Conservation (phyloP, 2,888 invertebrate genomes). For the Synanthedon formicaeformis region DNA sequence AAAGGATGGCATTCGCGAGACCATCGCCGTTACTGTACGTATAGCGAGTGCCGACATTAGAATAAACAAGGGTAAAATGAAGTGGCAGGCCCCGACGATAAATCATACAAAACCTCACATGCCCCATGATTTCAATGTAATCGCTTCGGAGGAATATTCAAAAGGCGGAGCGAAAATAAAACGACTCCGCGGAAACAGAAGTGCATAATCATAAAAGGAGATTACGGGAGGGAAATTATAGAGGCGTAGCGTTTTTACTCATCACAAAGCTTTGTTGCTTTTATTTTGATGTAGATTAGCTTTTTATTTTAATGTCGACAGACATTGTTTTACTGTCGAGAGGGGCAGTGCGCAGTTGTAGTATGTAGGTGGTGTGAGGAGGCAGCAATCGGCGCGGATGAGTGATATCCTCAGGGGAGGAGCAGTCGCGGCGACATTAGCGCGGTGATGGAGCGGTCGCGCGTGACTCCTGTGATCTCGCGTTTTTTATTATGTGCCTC, state of each 20-base stretch:
- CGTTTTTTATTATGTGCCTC: background rate
- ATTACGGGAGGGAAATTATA: conserved; percentile 18
- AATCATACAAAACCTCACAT: conserved; percentile 31
- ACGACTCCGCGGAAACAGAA: conserved; percentile 5
- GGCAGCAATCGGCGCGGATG: conserved; percentile 3
- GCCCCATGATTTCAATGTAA: conserved; percentile 29
- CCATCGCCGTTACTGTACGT: background rate
- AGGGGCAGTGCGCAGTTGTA: background rate
- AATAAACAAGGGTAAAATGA: conserved; percentile 31
- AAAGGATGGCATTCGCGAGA: too few species aligned
- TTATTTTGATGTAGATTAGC: conserved; percentile 21
- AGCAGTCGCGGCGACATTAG: conserved; percentile 6
- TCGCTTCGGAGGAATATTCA: conserved; percentile 28
- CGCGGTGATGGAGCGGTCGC: conserved; percentile 9
- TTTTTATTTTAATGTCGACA: conserved; percentile 8
- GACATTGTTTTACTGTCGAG: conserved; percentile 6
- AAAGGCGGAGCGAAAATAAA: conserved; percentile 17
- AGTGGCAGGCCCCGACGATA: conserved; percentile 26
- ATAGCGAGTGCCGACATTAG: conserved; percentile 13
- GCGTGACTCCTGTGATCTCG: conserved; percentile 6
- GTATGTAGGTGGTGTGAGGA: background rate
- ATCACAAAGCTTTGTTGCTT: conserved; percentile 11
- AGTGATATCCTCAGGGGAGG: conserved; percentile 4
- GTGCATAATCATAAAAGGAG: conserved; percentile 20
- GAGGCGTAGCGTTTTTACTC: conserved; percentile 10